Conservation (phyloP, 2,888 invertebrate species). For the Dioctria linearis region DNA sequence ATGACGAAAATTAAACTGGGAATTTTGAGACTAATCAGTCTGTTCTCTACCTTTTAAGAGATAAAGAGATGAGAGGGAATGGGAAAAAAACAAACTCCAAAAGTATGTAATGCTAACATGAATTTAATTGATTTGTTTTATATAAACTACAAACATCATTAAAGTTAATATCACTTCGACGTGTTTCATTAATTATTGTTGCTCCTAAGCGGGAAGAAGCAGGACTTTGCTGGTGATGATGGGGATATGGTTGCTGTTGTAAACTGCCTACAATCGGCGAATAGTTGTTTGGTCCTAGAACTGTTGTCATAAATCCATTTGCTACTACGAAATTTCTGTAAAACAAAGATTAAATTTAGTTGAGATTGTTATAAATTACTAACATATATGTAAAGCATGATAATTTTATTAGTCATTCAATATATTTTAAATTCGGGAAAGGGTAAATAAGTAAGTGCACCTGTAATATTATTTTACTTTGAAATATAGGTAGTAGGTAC, state of each 20-base stretch:
- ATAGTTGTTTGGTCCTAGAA: slow-evolving; percentile 69
- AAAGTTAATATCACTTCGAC: slow-evolving; percentile 63
- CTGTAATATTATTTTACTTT: no score
- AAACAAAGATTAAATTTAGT: slow-evolving; percentile 33
- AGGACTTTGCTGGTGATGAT: slow-evolving; percentile 1
- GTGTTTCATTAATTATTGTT: slow-evolving; percentile 53
- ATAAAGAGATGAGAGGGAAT: no score
- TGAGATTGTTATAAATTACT: not conserved
- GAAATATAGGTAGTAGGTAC: no score
- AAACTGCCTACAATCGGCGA: slow-evolving; percentile 63
- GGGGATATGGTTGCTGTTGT: slow-evolving; percentile 60
- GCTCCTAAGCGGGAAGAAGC: slow-evolving; percentile 59
- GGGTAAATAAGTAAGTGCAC: no score
- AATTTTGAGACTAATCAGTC: slow-evolving; percentile 1
- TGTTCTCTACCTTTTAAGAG: not conserved
- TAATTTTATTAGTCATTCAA: not conserved
- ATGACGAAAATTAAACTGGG: slow-evolving; percentile 1
- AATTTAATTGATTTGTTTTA: slow-evolving; percentile 52
- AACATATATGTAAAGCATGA: not conserved
- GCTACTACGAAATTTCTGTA: slow-evolving; percentile 76
- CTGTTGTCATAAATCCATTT: slow-evolving; percentile 74
- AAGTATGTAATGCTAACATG: slow-evolving; percentile 29
- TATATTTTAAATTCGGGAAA: no score
- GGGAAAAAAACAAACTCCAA: no score
- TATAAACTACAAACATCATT: slow-evolving; percentile 62